phyloP scores from a whole-genome alignment of 2,888 invertebrate genomes.

The Nematopogon swammerdamellus region DNA sequence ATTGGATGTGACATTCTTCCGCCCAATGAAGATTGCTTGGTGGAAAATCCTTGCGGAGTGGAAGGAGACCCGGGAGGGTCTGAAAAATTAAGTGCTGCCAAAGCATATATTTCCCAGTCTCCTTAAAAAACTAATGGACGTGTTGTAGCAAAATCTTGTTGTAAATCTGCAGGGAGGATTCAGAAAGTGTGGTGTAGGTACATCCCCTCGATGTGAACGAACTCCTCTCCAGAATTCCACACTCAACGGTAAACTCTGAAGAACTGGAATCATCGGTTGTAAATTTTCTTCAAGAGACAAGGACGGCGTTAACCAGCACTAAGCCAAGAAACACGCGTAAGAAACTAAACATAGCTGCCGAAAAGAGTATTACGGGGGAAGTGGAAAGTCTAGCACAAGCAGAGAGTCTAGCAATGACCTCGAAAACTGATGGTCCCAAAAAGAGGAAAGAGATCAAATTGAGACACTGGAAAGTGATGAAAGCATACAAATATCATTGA shows the following conservation, averaged over 20 bases:
- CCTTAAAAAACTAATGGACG: conserved; percentile 8
- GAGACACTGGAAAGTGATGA: neutral
- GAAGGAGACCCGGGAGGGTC: conserved; percentile 11
- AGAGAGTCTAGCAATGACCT: neutral
- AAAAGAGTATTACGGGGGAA: conserved; percentile 6
- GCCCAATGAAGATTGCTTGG: conserved; percentile 17
- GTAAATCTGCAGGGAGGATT: conserved; percentile 12
- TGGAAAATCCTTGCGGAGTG: conserved; percentile 11
- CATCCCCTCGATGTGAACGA: conserved; percentile 8
- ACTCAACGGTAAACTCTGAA: neutral
- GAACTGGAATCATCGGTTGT: neutral
- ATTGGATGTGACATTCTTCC: conserved; percentile 18
- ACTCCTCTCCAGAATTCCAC: neutral
- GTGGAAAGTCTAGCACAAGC: neutral
- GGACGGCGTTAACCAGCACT: conserved; percentile 1
- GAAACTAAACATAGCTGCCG: conserved; percentile 4
- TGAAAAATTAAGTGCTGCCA: conserved; percentile 11
- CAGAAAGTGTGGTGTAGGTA: conserved; percentile 11
- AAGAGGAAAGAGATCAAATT: neutral
- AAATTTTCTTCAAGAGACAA: conserved; percentile 4
- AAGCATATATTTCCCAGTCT: conserved; percentile 14
- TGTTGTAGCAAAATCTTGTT: conserved; percentile 7
- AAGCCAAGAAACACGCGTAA: conserved; percentile 2
- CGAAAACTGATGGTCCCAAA: neutral
- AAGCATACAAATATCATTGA: neutral